These are phyloP conservation scores for Tympanoctomys barrerae DNA, from an alignment of 2,797 vertebrate species.

Conservation along the genomic window DNA sequence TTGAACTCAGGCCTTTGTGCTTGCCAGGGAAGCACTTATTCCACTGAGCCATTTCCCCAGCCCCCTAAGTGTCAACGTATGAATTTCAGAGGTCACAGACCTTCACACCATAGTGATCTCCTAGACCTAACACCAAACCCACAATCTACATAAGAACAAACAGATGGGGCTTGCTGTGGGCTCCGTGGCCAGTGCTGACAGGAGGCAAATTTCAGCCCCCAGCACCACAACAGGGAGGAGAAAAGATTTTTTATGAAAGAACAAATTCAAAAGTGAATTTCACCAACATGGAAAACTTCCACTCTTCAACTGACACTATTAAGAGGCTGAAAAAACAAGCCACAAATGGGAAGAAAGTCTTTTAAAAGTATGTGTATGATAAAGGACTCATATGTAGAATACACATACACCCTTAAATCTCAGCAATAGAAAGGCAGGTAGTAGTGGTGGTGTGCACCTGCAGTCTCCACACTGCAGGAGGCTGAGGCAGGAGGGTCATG, in stretches of 20 bases:
- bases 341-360: not conserved
- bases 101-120: not conserved
- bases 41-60: too few species aligned
- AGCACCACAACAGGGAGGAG: not conserved
- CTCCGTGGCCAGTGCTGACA: not conserved
- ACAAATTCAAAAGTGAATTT: not conserved
- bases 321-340: not conserved
- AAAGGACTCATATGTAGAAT: not conserved
- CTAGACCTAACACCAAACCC: not conserved
- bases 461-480: not conserved
- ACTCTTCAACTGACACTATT: not conserved
- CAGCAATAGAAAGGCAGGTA: not conserved
- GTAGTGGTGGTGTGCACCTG: not conserved
- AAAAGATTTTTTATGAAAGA: not conserved
- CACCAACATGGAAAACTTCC: not conserved
- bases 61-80: not conserved
- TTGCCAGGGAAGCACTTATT: too few species aligned
- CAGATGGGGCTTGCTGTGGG: not conserved
- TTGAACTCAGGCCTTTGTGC: too few species aligned
- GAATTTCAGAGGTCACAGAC: not conserved
- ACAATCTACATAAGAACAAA: not conserved
- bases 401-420: not conserved
- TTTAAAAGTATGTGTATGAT: not conserved
- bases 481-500: not conserved
- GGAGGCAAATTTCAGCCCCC: not conserved